These are phyloP conservation scores for Norana najaformis DNA, from an alignment of 2,888 invertebrate species.

Conservation along the genomic window DNA sequence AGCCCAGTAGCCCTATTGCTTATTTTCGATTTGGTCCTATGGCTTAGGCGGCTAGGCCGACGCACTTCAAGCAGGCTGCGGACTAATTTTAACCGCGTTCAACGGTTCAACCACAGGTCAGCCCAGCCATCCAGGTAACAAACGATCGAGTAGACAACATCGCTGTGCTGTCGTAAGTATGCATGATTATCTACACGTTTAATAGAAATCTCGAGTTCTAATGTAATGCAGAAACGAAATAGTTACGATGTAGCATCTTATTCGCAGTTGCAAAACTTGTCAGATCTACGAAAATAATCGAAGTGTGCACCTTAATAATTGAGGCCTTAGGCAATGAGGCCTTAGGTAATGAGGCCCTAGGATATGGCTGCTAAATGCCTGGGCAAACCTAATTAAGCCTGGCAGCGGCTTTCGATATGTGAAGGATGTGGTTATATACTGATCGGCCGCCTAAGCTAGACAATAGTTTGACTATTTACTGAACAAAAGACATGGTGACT, in stretches of 20 bases:
- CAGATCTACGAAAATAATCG: not conserved
- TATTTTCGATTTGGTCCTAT: not conserved
- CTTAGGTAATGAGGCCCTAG: not conserved
- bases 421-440: not conserved
- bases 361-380: not conserved
- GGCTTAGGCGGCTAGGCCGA: not conserved
- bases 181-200: not conserved
- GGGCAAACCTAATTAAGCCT: not conserved
- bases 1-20: too few relatives aligned
- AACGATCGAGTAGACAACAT: not conserved
- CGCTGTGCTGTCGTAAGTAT: not conserved
- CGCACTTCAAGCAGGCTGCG: not conserved
- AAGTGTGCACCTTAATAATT: not conserved
- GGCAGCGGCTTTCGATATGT: not conserved
- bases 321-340: not conserved
- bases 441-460: not conserved
- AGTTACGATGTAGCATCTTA: not conserved
- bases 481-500: not conserved
- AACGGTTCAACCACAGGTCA: not conserved
- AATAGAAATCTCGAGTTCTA: not conserved
- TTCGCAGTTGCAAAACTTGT: not conserved
- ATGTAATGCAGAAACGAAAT: not conserved
- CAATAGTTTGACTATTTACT: not conserved
- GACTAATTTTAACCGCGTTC: not conserved
- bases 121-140: not conserved